These are phyloP conservation scores for Ectropis grisescens DNA, from an alignment of 1,140 invertebrate species.

Conservation along the genomic window DNA sequence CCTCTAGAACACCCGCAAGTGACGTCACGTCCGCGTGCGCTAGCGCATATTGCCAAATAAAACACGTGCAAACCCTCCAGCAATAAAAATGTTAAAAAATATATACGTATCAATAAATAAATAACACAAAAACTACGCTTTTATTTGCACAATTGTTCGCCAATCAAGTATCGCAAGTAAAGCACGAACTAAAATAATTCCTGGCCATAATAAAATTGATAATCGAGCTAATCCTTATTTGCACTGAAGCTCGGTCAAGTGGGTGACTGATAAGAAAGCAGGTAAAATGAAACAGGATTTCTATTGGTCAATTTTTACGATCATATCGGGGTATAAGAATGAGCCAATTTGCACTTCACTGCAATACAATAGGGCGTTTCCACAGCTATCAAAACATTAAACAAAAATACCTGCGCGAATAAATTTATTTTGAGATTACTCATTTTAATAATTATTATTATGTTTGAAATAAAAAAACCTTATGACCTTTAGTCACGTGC, in stretches of 20 bases:
- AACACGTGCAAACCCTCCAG: slow-evolving; percentile 24
- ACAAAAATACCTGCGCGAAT: no score
- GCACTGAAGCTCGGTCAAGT: slow-evolving; percentile 52
- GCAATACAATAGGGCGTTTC: no score
- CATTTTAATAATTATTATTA: no score
- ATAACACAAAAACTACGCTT: slow-evolving; percentile 30
- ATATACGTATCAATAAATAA: slow-evolving; percentile 24
- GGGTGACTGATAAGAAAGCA: slow-evolving; percentile 45
- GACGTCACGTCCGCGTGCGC: slow-evolving; percentile 5
- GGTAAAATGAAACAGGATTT: slow-evolving; percentile 33
- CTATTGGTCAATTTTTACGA: slow-evolving; percentile 31
- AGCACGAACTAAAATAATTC: slow-evolving; percentile 40
- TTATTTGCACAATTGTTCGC: slow-evolving; percentile 56
- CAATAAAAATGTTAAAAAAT: slow-evolving; percentile 10
- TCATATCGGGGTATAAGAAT: slow-evolving; percentile 15
- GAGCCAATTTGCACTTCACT: slow-evolving; percentile 8
- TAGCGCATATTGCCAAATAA: slow-evolving; percentile 7
- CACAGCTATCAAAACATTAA: no score
- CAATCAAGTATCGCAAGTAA: slow-evolving; percentile 24
- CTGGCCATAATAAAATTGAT: slow-evolving; percentile 51
- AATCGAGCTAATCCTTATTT: slow-evolving; percentile 59
- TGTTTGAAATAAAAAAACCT: no score
- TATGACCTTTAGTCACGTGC: no score
- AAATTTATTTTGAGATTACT: no score
- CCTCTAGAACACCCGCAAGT: background rate